These are phyloP conservation scores for Cartodere bifasciata DNA, from an alignment of 2,888 invertebrate species.

Conservation along the genomic window DNA sequence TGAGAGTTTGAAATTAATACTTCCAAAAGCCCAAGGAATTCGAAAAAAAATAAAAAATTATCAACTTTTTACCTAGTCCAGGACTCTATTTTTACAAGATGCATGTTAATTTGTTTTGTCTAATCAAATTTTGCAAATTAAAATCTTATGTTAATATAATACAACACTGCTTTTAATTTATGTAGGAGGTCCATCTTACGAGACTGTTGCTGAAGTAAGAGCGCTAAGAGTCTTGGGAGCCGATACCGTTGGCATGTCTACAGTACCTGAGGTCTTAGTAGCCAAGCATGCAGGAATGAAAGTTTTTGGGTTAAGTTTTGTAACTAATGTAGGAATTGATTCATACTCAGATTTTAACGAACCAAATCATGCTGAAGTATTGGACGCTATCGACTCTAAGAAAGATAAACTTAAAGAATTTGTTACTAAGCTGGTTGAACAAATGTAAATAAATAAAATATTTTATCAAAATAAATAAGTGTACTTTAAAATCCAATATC, in stretches of 20 bases:
- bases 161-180: too few relatives aligned
- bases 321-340: constrained; percentile 52
- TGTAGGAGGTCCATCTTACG: constrained; percentile 85
- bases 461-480: too few relatives aligned
- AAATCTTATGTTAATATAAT: constrained; percentile 61
- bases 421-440: constrained; percentile 1
- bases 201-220: constrained; percentile 79
- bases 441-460: too few relatives aligned
- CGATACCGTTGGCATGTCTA: constrained; percentile 68
- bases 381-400: constrained; percentile 37
- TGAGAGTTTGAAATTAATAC: too few relatives aligned
- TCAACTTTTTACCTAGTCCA: too few relatives aligned
- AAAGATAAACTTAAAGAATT: constrained; percentile 1
- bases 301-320: constrained; percentile 78
- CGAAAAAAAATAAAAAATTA: too few relatives aligned
- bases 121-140: too few relatives aligned
- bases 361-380: constrained; percentile 80
- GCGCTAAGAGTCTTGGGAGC: constrained; percentile 65
- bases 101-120: constrained; percentile 33
- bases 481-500: too few relatives aligned
- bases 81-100: too few relatives aligned
- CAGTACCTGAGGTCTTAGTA: constrained; percentile 58
- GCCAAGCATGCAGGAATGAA: constrained; percentile 80
- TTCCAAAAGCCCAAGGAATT: too few relatives aligned
- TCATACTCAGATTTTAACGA: constrained; percentile 45